These are phyloP conservation scores for Odontesthes bonariensis DNA, from an alignment of 2,113 vertebrate species.

Conservation along the genomic window DNA sequence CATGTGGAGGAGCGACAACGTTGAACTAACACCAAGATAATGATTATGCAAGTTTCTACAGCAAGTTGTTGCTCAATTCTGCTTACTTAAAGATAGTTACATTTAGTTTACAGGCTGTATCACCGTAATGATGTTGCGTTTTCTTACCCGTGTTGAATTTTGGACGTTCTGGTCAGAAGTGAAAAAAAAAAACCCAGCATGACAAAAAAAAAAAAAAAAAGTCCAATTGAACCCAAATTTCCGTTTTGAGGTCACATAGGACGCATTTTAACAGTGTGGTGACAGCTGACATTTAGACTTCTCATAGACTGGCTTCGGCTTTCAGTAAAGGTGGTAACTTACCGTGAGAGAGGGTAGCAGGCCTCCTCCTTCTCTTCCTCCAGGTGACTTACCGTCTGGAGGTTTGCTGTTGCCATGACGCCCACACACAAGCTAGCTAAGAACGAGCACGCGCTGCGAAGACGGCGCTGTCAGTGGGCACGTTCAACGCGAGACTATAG, in stretches of 20 bases:
- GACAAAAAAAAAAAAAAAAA: too few species aligned
- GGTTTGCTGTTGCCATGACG: slow-evolving; percentile 52
- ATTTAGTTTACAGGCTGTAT: neutral
- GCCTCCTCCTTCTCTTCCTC: neutral
- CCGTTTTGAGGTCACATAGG: neutral
- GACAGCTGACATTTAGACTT: accelerated
- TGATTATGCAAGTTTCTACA: too few species aligned
- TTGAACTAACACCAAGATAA: too few species aligned
- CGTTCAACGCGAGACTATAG: neutral
- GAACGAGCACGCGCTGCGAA: neutral
- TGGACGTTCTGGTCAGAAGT: neutral
- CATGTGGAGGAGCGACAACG: too few species aligned
- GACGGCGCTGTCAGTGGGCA: slow-evolving; percentile 3
- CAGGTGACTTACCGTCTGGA: slow-evolving; percentile 31
- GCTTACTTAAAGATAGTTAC: neutral
- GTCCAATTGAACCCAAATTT: neutral
- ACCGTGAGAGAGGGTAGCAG: neutral
- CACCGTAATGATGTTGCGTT: neutral
- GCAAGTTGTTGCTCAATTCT: too few species aligned
- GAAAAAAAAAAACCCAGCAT: neutral
- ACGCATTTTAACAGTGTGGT: neutral
- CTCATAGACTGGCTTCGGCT: neutral
- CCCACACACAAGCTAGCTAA: neutral
- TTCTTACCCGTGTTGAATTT: slow-evolving; percentile 38
- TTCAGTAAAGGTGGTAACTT: neutral